phyloP scores from a whole-genome alignment of 2,113 vertebrate genomes.

The Passerina amoena region DNA sequence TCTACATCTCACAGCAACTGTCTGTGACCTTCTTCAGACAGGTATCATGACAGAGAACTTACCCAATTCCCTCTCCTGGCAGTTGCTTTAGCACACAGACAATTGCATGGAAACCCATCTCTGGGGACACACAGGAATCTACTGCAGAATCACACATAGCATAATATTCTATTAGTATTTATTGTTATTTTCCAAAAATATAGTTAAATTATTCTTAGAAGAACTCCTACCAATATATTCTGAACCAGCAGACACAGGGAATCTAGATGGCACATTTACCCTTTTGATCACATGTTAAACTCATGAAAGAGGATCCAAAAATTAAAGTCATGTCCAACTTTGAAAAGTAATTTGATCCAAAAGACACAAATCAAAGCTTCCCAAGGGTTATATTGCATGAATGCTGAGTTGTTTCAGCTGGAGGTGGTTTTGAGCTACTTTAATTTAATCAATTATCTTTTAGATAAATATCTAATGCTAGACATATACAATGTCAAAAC shows the following conservation, averaged over 20 bases:
- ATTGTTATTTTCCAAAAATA: neutral
- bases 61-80: neutral
- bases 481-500: neutral
- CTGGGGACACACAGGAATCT: neutral
- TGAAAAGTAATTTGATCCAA: neutral
- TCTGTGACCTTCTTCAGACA: neutral
- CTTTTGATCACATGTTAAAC: neutral
- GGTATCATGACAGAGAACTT: neutral
- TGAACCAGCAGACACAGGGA: neutral
- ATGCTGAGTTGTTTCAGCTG: constrained; percentile 6
- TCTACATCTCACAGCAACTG: neutral
- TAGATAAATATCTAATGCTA: neutral
- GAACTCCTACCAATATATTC: neutral
- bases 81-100: neutral
- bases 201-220: neutral
- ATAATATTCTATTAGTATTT: neutral
- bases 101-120: neutral
- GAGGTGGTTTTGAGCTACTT: neutral
- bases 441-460: neutral
- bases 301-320: neutral
- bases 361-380: neutral
- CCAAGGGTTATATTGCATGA: neutral
- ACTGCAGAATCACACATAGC: neutral
- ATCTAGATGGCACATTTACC: neutral
- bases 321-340: neutral